These are phyloP conservation scores for Pantelozetes paolii DNA, from an alignment of 2,888 invertebrate species.

Conservation along the genomic window DNA sequence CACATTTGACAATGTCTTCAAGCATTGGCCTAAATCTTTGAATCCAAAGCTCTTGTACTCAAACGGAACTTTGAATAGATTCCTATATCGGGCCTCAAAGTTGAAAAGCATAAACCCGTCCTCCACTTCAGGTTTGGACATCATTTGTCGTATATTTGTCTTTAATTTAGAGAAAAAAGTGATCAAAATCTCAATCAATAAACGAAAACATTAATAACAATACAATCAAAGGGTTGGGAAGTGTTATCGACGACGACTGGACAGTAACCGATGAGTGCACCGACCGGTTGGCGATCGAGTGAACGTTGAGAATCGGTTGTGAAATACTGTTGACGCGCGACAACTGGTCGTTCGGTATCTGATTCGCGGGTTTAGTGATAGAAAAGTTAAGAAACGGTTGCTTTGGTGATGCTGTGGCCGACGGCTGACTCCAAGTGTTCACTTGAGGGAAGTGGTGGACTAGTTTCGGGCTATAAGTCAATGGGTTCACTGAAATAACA, in stretches of 20 bases:
- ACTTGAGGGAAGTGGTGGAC: background rate
- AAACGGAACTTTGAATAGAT: slow-evolving; percentile 3
- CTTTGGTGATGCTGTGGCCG: background rate
- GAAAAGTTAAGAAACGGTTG: background rate
- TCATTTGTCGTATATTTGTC: background rate
- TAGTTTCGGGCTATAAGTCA: background rate
- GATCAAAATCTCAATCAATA: no score
- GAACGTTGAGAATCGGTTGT: no score
- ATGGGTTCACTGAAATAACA: no score
- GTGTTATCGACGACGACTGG: background rate
- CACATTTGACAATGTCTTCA: background rate
- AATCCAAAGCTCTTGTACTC: slow-evolving; percentile 10
- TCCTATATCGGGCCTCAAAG: background rate
- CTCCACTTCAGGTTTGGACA: background rate
- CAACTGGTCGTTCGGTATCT: background rate
- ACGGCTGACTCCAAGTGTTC: background rate
- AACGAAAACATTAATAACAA: no score
- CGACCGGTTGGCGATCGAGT: background rate
- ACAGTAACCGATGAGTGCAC: background rate
- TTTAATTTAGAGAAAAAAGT: background rate
- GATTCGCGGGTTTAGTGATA: background rate
- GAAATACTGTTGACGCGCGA: background rate
- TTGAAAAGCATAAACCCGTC: slow-evolving; percentile 22
- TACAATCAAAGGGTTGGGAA: background rate
- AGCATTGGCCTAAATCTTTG: background rate